Conservation (phyloP, 2,113 vertebrate species). For the Cyanoliseus patagonus region DNA sequence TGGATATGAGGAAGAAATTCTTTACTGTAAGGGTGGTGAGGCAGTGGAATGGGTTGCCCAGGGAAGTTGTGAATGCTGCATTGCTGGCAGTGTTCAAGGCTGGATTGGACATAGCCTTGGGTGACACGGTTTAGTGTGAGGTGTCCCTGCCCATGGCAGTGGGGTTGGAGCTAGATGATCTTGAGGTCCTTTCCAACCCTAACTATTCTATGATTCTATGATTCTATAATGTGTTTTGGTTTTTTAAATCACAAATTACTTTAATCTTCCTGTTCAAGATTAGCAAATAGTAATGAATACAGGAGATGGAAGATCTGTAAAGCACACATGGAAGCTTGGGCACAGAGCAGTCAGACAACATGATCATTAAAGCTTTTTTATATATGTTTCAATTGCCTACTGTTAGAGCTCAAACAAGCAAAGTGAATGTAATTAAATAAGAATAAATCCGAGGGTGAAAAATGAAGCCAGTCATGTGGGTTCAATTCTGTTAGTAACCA, state of each 20-base stretch:
- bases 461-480: background rate
- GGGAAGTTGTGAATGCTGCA: too few relatives aligned
- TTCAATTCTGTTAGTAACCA: background rate
- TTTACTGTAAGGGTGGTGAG: too few relatives aligned
- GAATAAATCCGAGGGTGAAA: background rate
- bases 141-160: too few relatives aligned
- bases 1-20: too few relatives aligned
- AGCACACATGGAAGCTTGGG: background rate
- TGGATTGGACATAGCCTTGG: too few relatives aligned
- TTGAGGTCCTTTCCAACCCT: too few relatives aligned
- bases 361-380: background rate
- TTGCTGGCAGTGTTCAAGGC: too few relatives aligned
- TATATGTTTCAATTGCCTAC: background rate
- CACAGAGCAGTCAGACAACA: background rate
- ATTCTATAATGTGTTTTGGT: background rate
- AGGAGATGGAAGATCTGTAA: background rate
- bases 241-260: background rate
- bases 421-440: background rate
- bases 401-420: background rate
- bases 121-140: too few relatives aligned
- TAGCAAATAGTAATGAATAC: background rate
- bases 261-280: background rate
- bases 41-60: too few relatives aligned
- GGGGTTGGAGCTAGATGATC: too few relatives aligned
- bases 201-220: too few relatives aligned